These are phyloP conservation scores for Eilema caniola DNA, from an alignment of 2,888 invertebrate genomes.

Conservation along the genomic window DNA sequence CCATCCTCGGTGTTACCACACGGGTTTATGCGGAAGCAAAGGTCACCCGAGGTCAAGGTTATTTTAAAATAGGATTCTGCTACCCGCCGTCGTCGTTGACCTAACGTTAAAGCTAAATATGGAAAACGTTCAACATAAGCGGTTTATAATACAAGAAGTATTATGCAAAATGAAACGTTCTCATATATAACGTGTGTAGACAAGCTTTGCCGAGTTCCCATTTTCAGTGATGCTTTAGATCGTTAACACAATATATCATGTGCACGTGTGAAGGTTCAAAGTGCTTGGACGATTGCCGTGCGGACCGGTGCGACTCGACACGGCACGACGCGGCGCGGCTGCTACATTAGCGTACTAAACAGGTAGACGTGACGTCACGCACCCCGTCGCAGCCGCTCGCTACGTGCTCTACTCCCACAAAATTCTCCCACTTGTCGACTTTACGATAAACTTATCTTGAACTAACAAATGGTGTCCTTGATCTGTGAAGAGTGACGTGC, in stretches of 20 bases:
- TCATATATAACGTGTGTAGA: constrained; percentile 33
- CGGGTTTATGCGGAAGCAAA: constrained; percentile 25
- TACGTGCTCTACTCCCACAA: constrained; percentile 45
- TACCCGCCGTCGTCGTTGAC: constrained; percentile 21
- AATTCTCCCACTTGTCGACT: constrained; percentile 28
- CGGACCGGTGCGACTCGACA: constrained; percentile 35
- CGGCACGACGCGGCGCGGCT: constrained; percentile 41
- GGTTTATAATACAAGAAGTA: constrained; percentile 46
- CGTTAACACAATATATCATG: constrained; percentile 58
- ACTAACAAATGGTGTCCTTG: constrained; percentile 16
- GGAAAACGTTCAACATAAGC: constrained; percentile 46
- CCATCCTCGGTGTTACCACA: constrained; percentile 13
- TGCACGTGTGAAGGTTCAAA: constrained; percentile 55
- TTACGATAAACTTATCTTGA: constrained; percentile 26
- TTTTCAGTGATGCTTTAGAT: constrained; percentile 48
- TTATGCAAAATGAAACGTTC: constrained; percentile 43
- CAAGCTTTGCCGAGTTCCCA: constrained; percentile 35
- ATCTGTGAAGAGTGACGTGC: constrained; percentile 16
- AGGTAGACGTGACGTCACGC: constrained; percentile 72
- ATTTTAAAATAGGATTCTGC: constrained; percentile 23
- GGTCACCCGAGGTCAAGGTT: constrained; percentile 42
- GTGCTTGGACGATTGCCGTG: constrained; percentile 38
- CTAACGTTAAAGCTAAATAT: constrained; percentile 27
- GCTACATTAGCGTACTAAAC: constrained; percentile 74
- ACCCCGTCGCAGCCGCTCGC: constrained; percentile 31